A percentile compares a stretch with the other conserved stretches of the same genome.
Conservation (phyloP, 53 echinoderm and acorn worm species). For the Zoroaster sp. region DNA sequence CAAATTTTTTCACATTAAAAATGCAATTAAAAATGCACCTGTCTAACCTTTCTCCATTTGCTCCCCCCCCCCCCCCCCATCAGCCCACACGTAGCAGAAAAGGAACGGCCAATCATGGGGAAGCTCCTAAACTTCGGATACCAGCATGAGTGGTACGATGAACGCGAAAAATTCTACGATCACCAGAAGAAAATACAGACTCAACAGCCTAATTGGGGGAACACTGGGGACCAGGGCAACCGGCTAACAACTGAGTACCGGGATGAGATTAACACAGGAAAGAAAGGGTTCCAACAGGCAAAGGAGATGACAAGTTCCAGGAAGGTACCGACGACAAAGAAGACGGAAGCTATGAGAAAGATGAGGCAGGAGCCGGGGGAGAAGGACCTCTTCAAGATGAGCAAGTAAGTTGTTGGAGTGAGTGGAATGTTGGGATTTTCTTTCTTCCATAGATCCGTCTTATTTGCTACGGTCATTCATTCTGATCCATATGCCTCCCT, state of each 20-base stretch:
- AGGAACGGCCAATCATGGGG: constrained; percentile 63
- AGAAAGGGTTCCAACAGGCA: neutral
- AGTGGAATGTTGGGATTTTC: neutral
- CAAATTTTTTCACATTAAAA: no score
- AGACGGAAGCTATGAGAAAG: constrained; percentile 19
- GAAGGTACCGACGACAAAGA: constrained; percentile 28
- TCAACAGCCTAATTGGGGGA: constrained; percentile 53
- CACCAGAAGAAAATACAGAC: constrained; percentile 65
- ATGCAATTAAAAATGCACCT: neutral
- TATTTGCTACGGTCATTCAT: no score
- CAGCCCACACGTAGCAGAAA: neutral
- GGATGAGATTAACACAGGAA: constrained; percentile 69
- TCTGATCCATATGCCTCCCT: no score
- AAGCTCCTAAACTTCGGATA: constrained; percentile 91
- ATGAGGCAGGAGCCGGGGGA: neutral
- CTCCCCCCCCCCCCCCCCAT: no score
- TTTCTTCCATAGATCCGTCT: no score
- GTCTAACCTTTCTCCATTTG: no score
- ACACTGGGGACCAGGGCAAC: constrained; percentile 27
- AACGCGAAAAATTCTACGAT: constrained; percentile 70
- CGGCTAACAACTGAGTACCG: constrained; percentile 89
- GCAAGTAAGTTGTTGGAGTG: constrained; percentile 50
- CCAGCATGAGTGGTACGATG: constrained; percentile 87
- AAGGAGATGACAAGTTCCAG: neutral
- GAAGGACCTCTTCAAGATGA: constrained; percentile 65